Percentiles rank a stretch among this genome's conserved stretches.
Conservation (phyloP, 2,888 invertebrate genomes). For the Hecatera dysodea region DNA sequence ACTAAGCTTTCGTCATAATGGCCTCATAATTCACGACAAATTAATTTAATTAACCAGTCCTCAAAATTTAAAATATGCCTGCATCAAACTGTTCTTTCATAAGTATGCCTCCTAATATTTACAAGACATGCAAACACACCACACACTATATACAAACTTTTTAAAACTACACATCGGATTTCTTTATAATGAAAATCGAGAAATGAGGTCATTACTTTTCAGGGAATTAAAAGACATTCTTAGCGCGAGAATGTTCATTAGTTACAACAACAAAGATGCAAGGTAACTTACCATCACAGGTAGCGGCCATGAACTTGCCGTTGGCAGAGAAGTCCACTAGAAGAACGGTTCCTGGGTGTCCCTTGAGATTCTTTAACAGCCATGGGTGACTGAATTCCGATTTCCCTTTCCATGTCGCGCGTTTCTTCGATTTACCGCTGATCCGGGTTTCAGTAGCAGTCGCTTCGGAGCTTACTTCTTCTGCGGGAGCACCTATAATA, state of each 20-base stretch:
- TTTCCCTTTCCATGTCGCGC: conserved; percentile 87
- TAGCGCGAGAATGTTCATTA: conserved; percentile 43
- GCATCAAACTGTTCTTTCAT: conserved; percentile 31
- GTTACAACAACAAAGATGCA: conserved; percentile 36
- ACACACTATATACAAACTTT: conserved; percentile 34
- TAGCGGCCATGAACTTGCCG: conserved; percentile 96
- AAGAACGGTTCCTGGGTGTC: conserved; percentile 94
- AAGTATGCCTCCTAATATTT: conserved; percentile 31
- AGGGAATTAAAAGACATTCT: conserved; percentile 43
- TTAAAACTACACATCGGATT: conserved; percentile 25
- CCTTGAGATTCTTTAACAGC: conserved; percentile 95
- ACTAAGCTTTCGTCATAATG: conserved; percentile 53
- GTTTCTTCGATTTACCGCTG: conserved; percentile 89
- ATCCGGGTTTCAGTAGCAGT: conserved; percentile 76
- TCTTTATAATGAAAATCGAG: conserved; percentile 22
- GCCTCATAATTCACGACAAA: conserved; percentile 55
- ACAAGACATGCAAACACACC: conserved; percentile 53
- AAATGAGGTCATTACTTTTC: conserved; percentile 47
- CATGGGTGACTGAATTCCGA: conserved; percentile 93
- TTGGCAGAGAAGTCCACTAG: conserved; percentile 96
- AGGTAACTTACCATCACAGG: conserved; percentile 94
- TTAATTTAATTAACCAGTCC: conserved; percentile 55
- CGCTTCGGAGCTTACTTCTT: conserved; percentile 79
- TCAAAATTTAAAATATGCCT: conserved; percentile 49
- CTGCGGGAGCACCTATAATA: conserved; percentile 77